Conservation (phyloP, 2,888 invertebrate species). For the Agapostemon virescens region DNA sequence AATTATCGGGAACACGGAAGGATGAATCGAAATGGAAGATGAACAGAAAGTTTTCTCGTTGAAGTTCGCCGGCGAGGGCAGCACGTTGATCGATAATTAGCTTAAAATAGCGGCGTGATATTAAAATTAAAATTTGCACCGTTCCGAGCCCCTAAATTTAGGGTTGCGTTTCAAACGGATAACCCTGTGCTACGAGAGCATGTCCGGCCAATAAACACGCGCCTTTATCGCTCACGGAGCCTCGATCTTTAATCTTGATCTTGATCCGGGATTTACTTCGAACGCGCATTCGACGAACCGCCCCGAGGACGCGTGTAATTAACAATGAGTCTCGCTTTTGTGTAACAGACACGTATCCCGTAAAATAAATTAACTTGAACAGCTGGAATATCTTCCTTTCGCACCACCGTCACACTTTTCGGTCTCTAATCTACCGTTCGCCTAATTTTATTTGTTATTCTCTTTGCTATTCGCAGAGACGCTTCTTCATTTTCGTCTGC, state of each 20-base stretch:
- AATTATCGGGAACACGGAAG: neutral
- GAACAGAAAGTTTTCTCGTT: neutral
- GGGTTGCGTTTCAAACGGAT: conserved; percentile 36
- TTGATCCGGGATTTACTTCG: conserved; percentile 14
- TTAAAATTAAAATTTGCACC: conserved; percentile 51
- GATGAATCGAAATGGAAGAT: neutral
- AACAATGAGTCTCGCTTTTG: conserved; percentile 15
- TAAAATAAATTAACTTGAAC: neutral
- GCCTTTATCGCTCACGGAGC: conserved; percentile 13
- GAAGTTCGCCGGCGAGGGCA: conserved; percentile 1
- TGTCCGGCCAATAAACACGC: conserved; percentile 38
- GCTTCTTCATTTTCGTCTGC: no score
- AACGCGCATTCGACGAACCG: conserved; percentile 18
- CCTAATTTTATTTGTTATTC: no score
- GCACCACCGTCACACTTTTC: neutral
- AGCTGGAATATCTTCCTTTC: neutral
- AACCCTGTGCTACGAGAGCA: conserved; percentile 1
- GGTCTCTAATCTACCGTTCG: no score
- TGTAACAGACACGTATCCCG: neutral
- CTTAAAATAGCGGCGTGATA: conserved; percentile 50
- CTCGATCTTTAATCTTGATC: conserved; percentile 36
- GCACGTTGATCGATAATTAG: conserved; percentile 37
- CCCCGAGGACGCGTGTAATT: conserved; percentile 25
- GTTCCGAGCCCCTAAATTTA: conserved; percentile 43
- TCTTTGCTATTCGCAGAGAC: no score